phyloP scores from a whole-genome alignment of 2,797 vertebrate species.

The Cygnus olor region DNA sequence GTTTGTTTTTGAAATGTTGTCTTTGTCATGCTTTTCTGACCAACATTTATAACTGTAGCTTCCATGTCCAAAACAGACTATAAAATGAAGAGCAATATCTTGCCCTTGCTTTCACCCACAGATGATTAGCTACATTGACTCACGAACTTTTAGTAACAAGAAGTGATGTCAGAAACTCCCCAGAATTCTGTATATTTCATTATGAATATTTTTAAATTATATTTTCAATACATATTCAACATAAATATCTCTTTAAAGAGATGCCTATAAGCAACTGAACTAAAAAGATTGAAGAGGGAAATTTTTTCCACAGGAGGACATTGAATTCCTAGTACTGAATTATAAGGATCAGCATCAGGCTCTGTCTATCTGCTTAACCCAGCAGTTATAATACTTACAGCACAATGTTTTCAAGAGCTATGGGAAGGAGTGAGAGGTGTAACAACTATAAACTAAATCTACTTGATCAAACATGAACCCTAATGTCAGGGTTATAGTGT shows the following conservation, averaged over 20 bases:
- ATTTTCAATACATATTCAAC: neutral
- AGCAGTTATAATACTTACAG: slow-evolving; percentile 4
- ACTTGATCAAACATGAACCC: neutral
- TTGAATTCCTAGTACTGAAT: neutral
- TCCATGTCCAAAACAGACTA: neutral
- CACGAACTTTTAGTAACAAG: neutral
- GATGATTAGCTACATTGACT: neutral
- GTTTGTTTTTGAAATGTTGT: neutral
- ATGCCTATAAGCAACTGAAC: neutral
- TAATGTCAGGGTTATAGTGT: neutral
- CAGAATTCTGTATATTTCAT: neutral
- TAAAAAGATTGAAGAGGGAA: neutral
- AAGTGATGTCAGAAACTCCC: neutral
- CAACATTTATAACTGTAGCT: neutral
- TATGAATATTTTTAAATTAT: neutral
- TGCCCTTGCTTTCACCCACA: neutral
- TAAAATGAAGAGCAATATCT: neutral
- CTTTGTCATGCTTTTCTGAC: slow-evolving; percentile 18
- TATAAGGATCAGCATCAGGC: neutral
- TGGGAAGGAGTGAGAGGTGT: slow-evolving; percentile 59
- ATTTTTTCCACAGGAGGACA: neutral
- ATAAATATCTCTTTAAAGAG: neutral
- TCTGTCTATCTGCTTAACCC: neutral
- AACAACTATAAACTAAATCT: neutral
- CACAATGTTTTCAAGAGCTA: slow-evolving; percentile 26